Evolutionary conservation across 2,888 invertebrate species (phyloP).

Genomic region (Helobdella robusta): DNA sequence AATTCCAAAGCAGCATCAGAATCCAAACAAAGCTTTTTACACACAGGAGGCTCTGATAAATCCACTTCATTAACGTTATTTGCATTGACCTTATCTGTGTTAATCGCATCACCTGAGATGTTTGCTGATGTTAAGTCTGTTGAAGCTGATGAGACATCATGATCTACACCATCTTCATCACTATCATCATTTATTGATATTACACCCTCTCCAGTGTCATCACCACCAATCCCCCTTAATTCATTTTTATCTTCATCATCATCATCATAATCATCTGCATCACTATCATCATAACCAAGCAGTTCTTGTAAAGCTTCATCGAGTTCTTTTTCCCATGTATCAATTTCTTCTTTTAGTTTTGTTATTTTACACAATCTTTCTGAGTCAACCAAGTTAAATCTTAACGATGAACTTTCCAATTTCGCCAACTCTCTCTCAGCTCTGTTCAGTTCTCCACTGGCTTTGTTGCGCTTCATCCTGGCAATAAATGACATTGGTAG

Average conservation of each 20-base stretch:
- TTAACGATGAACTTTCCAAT: neutral
- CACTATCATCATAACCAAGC: slow-evolving; percentile 15
- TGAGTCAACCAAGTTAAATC: neutral
- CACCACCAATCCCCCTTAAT: slow-evolving; percentile 18
- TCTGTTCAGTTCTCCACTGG: neutral
- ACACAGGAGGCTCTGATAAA: too few species aligned
- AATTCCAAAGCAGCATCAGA: too few species aligned
- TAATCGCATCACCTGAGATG: slow-evolving; percentile 17
- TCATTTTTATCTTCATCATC: slow-evolving; percentile 21
- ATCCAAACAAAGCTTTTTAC: too few species aligned
- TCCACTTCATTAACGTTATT: neutral
- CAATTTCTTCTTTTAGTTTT: slow-evolving; percentile 19
- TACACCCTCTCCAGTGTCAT: slow-evolving; percentile 15
- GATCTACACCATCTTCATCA: neutral
- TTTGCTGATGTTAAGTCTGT: neutral
- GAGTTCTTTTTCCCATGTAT: slow-evolving; percentile 27
- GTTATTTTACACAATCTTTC: slow-evolving; percentile 16
- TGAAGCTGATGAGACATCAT: neutral
- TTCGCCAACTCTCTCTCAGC: slow-evolving; percentile 24
- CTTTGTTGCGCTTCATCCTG: slow-evolving; percentile 23
- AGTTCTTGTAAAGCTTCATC: slow-evolving; percentile 29
- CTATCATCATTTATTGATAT: slow-evolving; percentile 1
- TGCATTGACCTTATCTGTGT: neutral
- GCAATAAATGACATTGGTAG: slow-evolving; percentile 27
- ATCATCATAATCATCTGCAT: slow-evolving; percentile 23